These are phyloP conservation scores for Helicoverpa zea DNA, from an alignment of 1,140 invertebrate genomes.

Conservation along the genomic window DNA sequence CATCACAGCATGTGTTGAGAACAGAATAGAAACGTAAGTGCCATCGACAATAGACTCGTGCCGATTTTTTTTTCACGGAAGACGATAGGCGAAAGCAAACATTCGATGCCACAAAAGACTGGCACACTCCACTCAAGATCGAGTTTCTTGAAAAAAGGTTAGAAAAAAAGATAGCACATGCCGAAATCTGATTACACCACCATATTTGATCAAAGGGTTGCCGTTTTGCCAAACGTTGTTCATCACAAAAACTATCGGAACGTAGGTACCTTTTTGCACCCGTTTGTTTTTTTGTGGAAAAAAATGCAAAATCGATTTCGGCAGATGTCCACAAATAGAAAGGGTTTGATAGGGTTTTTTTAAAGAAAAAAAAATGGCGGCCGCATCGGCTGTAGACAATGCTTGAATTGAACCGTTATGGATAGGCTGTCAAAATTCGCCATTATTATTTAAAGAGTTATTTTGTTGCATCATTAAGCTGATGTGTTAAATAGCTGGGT, in stretches of 20 bases:
- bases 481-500: slow-evolving; percentile 60
- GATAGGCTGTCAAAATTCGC: slow-evolving; percentile 77
- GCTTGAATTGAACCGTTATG: slow-evolving; percentile 74
- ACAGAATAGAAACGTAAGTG: slow-evolving; percentile 47
- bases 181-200: slow-evolving; percentile 83
- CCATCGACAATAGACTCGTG: slow-evolving; percentile 75
- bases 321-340: slow-evolving; percentile 85
- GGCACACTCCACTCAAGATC: slow-evolving; percentile 84
- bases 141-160: slow-evolving; percentile 77
- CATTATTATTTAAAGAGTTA: slow-evolving; percentile 76
- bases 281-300: slow-evolving; percentile 72
- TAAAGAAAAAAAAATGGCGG: slow-evolving; percentile 77
- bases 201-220: slow-evolving; percentile 84
- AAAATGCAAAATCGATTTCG: slow-evolving; percentile 85
- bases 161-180: slow-evolving; percentile 82
- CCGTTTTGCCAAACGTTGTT: slow-evolving; percentile 72
- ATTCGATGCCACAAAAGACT: slow-evolving; percentile 78
- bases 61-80: slow-evolving; percentile 81
- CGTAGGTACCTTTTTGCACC: slow-evolving; percentile 75
- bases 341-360: slow-evolving; percentile 82
- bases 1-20: slow-evolving; percentile 44
- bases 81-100: slow-evolving; percentile 82
- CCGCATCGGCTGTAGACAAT: slow-evolving; percentile 79
- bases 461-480: slow-evolving; percentile 65
- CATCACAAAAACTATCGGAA: slow-evolving; percentile 69